These are phyloP conservation scores for Lottia gigantea DNA, from an alignment of 2,888 invertebrate genomes.

Conservation along the genomic window DNA sequence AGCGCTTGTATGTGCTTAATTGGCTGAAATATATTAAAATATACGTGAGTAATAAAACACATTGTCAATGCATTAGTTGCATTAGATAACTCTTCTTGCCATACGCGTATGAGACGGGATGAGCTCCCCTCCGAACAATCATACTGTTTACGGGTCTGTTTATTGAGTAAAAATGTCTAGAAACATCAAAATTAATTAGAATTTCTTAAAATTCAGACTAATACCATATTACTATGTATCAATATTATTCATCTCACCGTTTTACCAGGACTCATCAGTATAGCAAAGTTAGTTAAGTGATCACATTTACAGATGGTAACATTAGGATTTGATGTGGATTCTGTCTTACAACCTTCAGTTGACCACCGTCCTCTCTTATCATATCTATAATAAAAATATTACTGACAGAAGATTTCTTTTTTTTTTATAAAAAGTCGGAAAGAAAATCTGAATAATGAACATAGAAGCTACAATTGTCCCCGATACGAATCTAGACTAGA, in stretches of 20 bases:
- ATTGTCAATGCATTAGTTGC: too few species aligned
- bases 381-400: slow-evolving; percentile 3
- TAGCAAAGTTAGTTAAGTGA: slow-evolving; percentile 45
- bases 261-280: slow-evolving; percentile 40
- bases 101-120: too few species aligned
- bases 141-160: too few species aligned
- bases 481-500: too few species aligned
- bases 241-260: slow-evolving; percentile 29
- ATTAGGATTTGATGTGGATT: slow-evolving; percentile 11
- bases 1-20: slow-evolving; percentile 17
- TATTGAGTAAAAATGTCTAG: not conserved
- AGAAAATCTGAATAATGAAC: too few species aligned
- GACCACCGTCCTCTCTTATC: slow-evolving; percentile 36
- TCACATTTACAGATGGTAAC: slow-evolving; percentile 34
- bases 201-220: not conserved
- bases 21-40: slow-evolving; percentile 13
- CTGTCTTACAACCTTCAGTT: slow-evolving; percentile 28
- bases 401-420: too few species aligned
- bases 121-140: too few species aligned
- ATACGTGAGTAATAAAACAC: too few species aligned
- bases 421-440: too few species aligned
- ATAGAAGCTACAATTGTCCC: too few species aligned
- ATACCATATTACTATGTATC: not conserved
- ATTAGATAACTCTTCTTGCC: too few species aligned
- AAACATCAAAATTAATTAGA: not conserved